Evolutionary conservation across 1,140 invertebrate species (phyloP), one percentile per base, ranked within the genome.

Genomic region (Venturia canescens): DNA sequence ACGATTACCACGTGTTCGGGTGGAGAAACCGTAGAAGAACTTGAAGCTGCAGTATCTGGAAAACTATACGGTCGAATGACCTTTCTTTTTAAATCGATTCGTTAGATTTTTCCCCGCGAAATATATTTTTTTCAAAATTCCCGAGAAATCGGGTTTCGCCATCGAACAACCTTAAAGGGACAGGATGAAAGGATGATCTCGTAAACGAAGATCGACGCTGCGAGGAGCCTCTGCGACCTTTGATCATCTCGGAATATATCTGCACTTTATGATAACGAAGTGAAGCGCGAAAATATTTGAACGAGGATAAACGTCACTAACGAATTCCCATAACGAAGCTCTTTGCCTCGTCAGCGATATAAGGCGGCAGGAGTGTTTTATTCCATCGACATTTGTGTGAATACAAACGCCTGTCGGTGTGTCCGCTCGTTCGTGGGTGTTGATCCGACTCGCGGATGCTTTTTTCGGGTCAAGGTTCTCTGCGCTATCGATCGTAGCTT

Each of bases 401-500:
- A 31, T 69, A 69, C 2, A 18, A 1, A 53, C n/a, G 16, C n/a
- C 16, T 53, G 50, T 53, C 4, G 16, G 27, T 66, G 16, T 63
- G 66, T 31, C n/a, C n/a, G n/a, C n/a, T n/a, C n/a, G n/a, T 27
- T 23, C 26, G 13, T 26, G 38, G 16, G 53, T 57, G 74, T 27
- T 57, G 63, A 27, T 72, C 21, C 57, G 63, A 57, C 63, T 66
- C 44, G 53, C 21, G 53, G 70, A 38, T 38, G 48, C 53, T 50
- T 18, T 29, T 86, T 86, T 83, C 66, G 80, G 84, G 84, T 87
- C 84, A 87, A 87, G 84, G 84, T 57, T 82, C 84, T 84, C 84
- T 81, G 81, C 79, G 71, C 70, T 72, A 66, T 80, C 69, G 80
- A 60, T 57, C 78, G 71, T 53, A 53, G n/a, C 50, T 21, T 53